Conservation (phyloP, 2,113 vertebrate genomes). For the Rutilus rutilus region DNA sequence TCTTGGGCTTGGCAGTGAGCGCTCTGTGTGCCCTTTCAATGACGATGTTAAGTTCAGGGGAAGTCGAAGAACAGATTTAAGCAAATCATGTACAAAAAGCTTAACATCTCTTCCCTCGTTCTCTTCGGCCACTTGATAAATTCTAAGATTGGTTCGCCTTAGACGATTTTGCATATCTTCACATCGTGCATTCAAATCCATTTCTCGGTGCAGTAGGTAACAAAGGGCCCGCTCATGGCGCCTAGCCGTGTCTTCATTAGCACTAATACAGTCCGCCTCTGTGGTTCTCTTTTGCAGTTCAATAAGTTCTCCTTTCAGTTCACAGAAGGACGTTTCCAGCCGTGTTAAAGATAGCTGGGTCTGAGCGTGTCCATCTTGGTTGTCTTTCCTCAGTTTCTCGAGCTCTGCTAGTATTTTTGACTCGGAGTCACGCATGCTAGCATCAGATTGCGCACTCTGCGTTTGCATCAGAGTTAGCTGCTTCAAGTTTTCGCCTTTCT, state of each 20-base stretch:
- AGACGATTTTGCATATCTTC: not conserved
- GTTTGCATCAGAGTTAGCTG: not conserved
- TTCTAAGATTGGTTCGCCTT: not conserved
- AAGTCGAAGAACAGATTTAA: too few species aligned
- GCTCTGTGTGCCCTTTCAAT: too few species aligned
- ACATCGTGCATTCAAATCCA: not conserved
- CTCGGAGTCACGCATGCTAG: not conserved
- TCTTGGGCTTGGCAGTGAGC: too few species aligned
- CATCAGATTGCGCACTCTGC: not conserved
- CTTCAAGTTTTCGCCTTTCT: not conserved
- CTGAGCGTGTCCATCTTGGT: not conserved
- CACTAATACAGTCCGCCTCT: not conserved
- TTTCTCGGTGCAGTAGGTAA: not conserved
- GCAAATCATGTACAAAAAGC: too few species aligned
- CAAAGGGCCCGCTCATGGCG: not conserved
- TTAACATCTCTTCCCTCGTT: not conserved
- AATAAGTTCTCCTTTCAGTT: not conserved
- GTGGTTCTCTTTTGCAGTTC: not conserved
- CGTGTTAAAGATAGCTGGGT: not conserved
- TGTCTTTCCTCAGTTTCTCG: not conserved
- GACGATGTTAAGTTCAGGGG: too few species aligned
- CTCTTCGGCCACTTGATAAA: not conserved
- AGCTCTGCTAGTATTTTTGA: not conserved
- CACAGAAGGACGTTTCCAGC: not conserved
- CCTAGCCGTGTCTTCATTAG: not conserved